phyloP scores from a whole-genome alignment of 1,140 invertebrate species.

The Aphelenchoides fujianensis region DNA sequence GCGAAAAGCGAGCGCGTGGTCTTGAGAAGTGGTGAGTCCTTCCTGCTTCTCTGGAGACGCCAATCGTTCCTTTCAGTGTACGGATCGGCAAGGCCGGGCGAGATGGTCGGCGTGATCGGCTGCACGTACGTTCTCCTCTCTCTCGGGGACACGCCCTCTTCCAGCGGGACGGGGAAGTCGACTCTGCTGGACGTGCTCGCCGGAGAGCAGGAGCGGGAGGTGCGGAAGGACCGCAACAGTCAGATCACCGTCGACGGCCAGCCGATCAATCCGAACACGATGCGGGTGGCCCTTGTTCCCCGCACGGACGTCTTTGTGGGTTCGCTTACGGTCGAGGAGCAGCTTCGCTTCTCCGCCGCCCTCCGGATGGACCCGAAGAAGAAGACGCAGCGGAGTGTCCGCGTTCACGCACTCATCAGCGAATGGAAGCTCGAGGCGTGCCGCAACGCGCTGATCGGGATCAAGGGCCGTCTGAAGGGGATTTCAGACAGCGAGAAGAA shows the following conservation, averaged over 20 bases:
- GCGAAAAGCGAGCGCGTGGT: conserved; percentile 4
- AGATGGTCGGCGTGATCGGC: conserved; percentile 84
- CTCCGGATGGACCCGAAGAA: conserved; percentile 16
- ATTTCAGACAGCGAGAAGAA: conserved; percentile 63
- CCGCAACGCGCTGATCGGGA: conserved; percentile 35
- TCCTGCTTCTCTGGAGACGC: background rate
- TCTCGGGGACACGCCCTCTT: conserved; percentile 17
- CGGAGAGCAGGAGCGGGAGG: conserved; percentile 29
- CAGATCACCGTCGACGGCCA: conserved; percentile 43
- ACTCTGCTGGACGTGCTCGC: conserved; percentile 83
- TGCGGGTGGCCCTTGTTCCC: conserved; percentile 66
- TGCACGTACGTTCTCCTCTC: conserved; percentile 63
- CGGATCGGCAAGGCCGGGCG: conserved; percentile 80
- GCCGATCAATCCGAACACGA: conserved; percentile 36
- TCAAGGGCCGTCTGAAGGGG: conserved; percentile 32
- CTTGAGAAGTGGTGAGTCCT: background rate
- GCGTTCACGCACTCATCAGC: conserved; percentile 80
- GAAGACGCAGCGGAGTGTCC: conserved; percentile 22
- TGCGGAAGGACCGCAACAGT: conserved; percentile 49
- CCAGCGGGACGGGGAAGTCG: conserved; percentile 86
- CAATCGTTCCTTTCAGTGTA: conserved; percentile 67
- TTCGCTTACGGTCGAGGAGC: conserved; percentile 66
- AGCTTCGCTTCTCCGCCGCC: conserved; percentile 65
- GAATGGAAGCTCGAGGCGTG: conserved; percentile 60
- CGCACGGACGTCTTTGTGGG: conserved; percentile 67